Evolutionary conservation across 2,113 vertebrate genomes (phyloP).

Genomic region (Regulus satrapa): DNA sequence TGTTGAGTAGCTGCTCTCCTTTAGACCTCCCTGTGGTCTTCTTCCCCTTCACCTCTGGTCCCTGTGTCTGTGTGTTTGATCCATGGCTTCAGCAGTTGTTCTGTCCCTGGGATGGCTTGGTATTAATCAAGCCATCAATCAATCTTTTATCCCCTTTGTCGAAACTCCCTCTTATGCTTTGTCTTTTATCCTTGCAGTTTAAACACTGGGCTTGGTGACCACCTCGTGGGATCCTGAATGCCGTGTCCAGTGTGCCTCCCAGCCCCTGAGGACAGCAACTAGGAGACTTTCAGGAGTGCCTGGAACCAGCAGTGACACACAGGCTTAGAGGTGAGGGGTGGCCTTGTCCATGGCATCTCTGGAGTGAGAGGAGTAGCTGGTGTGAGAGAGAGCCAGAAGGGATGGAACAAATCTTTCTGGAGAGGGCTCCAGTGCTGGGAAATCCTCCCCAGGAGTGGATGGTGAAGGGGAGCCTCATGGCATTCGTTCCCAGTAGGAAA

Average conservation of each 20-base stretch:
- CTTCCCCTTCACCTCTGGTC: neutral
- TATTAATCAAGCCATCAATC: neutral
- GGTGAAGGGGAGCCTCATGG: fast-evolving
- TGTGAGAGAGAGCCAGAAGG: neutral
- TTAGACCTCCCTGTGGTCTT: neutral
- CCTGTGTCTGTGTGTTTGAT: neutral
- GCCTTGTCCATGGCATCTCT: neutral
- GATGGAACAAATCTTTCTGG: neutral
- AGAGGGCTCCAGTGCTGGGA: neutral
- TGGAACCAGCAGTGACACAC: neutral
- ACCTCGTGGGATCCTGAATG: neutral
- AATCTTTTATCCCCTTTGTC: neutral
- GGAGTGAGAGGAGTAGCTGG: neutral
- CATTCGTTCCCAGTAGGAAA: neutral
- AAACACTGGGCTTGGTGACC: neutral
- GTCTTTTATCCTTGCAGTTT: conserved; percentile 23
- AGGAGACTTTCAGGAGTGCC: neutral
- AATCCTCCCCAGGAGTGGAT: neutral
- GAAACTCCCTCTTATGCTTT: neutral
- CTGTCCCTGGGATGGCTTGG: neutral
- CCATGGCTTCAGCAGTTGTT: neutral
- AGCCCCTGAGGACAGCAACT: neutral
- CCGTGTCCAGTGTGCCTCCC: neutral
- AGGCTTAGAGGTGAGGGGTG: conserved; percentile 47
- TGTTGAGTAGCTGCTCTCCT: neutral